A percentile compares a stretch with the other conserved stretches of the same genome.
phyloP scores from a whole-genome alignment of 2,797 vertebrate species.

The Glossophaga mutica region DNA sequence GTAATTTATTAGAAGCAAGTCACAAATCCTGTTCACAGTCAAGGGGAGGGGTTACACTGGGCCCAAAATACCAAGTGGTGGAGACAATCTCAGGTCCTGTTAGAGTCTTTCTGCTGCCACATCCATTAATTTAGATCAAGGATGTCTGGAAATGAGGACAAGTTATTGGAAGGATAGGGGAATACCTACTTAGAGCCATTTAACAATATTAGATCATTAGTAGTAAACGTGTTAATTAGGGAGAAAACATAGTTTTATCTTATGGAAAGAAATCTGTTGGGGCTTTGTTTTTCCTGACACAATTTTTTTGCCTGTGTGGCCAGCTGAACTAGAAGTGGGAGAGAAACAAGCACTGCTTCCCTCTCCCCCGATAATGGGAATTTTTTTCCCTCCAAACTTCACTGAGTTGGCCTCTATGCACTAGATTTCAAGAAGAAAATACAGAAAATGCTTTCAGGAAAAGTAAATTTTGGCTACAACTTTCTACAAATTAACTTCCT shows the following conservation, averaged over 20 bases:
- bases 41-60: not conserved
- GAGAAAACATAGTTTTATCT: not conserved
- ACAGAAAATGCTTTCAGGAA: not conserved
- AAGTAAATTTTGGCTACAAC: not conserved
- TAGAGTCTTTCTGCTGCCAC: not conserved
- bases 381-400: not conserved
- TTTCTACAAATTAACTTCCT: not conserved
- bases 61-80: not conserved
- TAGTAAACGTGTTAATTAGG: not conserved
- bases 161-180: not conserved
- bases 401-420: not conserved
- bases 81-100: fast-evolving
- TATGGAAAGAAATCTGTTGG: not conserved
- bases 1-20: not conserved
- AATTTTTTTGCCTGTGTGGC: not conserved
- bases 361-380: not conserved
- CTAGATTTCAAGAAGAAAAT: not conserved
- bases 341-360: not conserved
- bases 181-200: not conserved
- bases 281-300: not conserved
- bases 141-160: not conserved
- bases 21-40: not conserved
- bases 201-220: not conserved
- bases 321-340: not conserved
- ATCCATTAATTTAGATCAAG: not conserved